Base-by-base conservation (phyloP, 2,113 vertebrate species). In the Silurus glanis region DNA sequence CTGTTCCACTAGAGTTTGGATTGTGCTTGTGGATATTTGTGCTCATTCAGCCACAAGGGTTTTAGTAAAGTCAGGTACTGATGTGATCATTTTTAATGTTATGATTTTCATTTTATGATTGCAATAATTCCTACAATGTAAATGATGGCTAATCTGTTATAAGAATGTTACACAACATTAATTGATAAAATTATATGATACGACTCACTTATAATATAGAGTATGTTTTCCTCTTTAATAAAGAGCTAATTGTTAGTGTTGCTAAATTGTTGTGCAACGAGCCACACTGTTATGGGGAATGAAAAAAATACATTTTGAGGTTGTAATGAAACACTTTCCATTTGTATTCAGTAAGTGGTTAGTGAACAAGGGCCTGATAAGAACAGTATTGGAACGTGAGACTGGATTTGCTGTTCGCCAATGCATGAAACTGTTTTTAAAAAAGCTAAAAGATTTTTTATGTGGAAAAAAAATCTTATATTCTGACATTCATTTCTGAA, bases 401-500 rank as follows among this genome's bases (percentile, higher is more conserved):
- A 3, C n/a, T 58, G 10, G 51, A 37, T 83, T 6, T 79, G 58
- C 74, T 4, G 0, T 80, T 80, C 6, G 9, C 17, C 16, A 61
- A 61, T 80, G 78, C 78, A 85, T 79, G 74, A 79, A 45, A 7
- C n/a, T 69, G 12, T 37, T 19, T 23, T 13, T 37, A 47, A n/a
- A 9, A 14, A 25, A 51, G 3, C 49, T 16, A 9, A 49, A 49
- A 49, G 8, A 49, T 45, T 47, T 21, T 47, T 25, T 76, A 55
- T 19, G 2, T 2, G 37, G 37, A 37, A 23, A 37, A 9, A 61
- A 47, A 13, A 45, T 25, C 13, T 58, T 83, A 17, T 61, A 61
- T 45, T 58, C 28, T 80, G 56, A 47, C 10, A 59, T 61, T 80
- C 56, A 80, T 8, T 56, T 72, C 28, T 56, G 82, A 80, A 84